Conservation (phyloP, 2,888 invertebrate genomes). For the Tillus elongatus region DNA sequence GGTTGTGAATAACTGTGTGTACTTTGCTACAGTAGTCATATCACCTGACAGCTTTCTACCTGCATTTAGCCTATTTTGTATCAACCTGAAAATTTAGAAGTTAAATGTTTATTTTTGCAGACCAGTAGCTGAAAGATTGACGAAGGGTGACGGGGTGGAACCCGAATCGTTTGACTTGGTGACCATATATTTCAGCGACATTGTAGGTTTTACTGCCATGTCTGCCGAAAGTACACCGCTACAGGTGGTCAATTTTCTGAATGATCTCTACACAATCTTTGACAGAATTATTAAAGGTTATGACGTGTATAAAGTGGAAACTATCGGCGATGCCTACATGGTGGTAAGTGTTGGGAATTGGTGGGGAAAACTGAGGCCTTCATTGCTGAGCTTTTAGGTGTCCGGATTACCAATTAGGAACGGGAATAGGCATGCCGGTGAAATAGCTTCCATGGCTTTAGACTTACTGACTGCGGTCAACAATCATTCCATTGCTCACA, state of each 20-base stretch:
- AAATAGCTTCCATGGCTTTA: constrained; percentile 88
- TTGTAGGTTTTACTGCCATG: constrained; percentile 93
- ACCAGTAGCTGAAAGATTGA: constrained; percentile 79
- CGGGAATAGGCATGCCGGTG: constrained; percentile 78
- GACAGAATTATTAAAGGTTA: constrained; percentile 94
- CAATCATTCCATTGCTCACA: constrained; percentile 80
- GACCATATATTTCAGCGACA: constrained; percentile 95
- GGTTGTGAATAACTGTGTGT: no score
- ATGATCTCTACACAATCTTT: constrained; percentile 95
- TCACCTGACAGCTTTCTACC: no score
- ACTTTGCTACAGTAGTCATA: no score
- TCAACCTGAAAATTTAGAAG: no score
- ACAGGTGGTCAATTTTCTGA: constrained; percentile 89
- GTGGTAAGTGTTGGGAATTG: constrained; percentile 46
- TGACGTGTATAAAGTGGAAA: constrained; percentile 97
- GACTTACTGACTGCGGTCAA: constrained; percentile 77
- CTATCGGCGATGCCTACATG: constrained; percentile 79
- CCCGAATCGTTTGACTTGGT: constrained; percentile 90
- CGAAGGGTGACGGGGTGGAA: constrained; percentile 80
- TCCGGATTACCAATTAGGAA: constrained; percentile 82
- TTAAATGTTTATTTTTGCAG: constrained; percentile 52
- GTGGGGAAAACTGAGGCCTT: no score
- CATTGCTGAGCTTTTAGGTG: no score
- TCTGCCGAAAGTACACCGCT: constrained; percentile 86
- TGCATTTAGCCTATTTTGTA: no score